Base-by-base conservation (phyloP, 2,797 vertebrate species). In the Cyclopterus lumpus region DNA sequence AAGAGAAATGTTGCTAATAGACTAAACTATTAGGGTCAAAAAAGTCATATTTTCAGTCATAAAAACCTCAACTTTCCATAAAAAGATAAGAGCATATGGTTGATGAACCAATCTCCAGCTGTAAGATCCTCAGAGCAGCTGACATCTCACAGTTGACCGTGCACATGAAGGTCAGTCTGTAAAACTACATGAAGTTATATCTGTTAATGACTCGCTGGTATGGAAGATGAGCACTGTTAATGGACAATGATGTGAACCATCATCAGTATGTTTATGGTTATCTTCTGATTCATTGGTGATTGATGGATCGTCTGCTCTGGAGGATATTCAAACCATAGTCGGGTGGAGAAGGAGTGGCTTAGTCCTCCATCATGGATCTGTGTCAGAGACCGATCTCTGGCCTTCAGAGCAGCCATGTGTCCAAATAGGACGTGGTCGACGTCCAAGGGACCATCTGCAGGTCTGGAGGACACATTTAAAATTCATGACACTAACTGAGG, bases 361-460 rank as follows among this genome's bases (percentile, higher is more conserved):
- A 57, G 61, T 71, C 59, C 58, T 80, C 30, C 51, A 44, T 67
- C 53, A 11, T 24, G 32, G 76, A 81, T 89, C 77, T 81, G 85
- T 92, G 87, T 78, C 85, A 84, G 60, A 75, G 82, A 86, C 89
- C 71, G 79, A 87, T 76, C 84, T 83, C 73, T 90, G 86, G 91
- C 86, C 87, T 85, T 77, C 22, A 26, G 77, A 87, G 88, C 77
- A 58, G 72, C 91, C 90, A 91, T 93, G 90, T 93, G 92, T 87
- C 86, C 89, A 92, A 90, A 61, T 85, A 90, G 91, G 85, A 92
- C 89, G 90, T 86, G 91, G 87, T 75, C 66, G 61, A 74, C 69
- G 63, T 90, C 90, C 93, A 93, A 91, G 86, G 57, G 59, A 90
- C 91, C 92, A 92, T 94, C 92, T 94, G 92, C 77, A 89, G 77